Base-by-base conservation (phyloP, 2,888 invertebrate genomes). In the Cylindroiulus punctatus region DNA sequence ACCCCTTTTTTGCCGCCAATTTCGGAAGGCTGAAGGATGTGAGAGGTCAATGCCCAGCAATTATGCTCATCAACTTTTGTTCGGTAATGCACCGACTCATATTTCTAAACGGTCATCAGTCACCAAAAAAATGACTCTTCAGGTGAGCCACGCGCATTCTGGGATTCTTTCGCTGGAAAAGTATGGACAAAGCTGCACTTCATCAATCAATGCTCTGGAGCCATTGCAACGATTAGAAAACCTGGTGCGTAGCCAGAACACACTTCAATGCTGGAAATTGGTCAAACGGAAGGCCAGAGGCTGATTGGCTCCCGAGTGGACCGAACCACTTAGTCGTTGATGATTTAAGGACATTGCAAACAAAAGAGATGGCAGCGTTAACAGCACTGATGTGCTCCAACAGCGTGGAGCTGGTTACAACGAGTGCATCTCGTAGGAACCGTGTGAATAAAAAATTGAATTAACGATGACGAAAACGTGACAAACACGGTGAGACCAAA, bases 301-400 rank as follows among this genome's bases (percentile, higher is more conserved):
- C 65, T 12, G 26, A 65, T 26, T 65, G 26, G 65, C 10, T 65
- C 65, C 65, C 65, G 12, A 65, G 65, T 65, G 65, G 65, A 65
- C 65, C 26, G 12, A 65, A 65, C n/a, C 65, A 65, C 65, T 65
- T 26, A 65, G 26, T 12, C 22, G 12, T 12, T 65, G 65, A 65
- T 65, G 65, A 65, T 65, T 65, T 26, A 26, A 65, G 65, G 26
- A 65, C n/a, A 65, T 26, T 65, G 26, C 65, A 65, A 65, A 65
- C 65, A 65, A 65, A 12, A 26, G 57, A 14, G 57, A 8, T 26
- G 65, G 26, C 65, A 1, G 65, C 12, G 26, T 22, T n/a, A 19
- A 65, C 65, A 5, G 65, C 17, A 44, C 2, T 65, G 65, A 26
- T 12, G 12, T 65, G 26, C 44, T 36, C 36, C 36, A 36, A 2